Evolutionary conservation across 2,797 vertebrate genomes (phyloP), one percentile per base, ranked within the genome.

Genomic region (Scomberomorus guttatus): DNA sequence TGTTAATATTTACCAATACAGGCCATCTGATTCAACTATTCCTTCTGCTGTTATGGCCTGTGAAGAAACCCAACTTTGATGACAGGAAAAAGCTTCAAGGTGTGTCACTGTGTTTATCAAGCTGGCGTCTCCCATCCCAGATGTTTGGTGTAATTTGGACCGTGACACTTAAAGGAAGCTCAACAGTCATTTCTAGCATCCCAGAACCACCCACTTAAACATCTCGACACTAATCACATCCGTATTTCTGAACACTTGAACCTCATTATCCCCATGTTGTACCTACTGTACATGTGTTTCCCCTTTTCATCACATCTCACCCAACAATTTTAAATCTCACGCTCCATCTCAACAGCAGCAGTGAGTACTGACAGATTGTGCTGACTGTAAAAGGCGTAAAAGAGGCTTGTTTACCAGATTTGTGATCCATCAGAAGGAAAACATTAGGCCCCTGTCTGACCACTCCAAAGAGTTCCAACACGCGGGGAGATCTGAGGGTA

Each of bases 401-500:
- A 9, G 10, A 24, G 22, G 18, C 88, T 93, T 87, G 32, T 86
- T 90, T 90, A 99, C 98, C 97, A 84, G 96, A 95, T 89, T 99
- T 97, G 39, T 96, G 95, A 73, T 98, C 97, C 97, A 99, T 99
- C 85, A 99, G 95, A 79, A 99, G 96, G 69, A 97, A 91, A 11
- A 99, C 90, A 87, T 95, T 96, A 0, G 93, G 95, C 4, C 98
- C 98, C 83, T 99, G 97, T 86, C 97, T 95, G 91, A 99, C 95
- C 8, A 97, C 97, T 3, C 98, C 98, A 0, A 98, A 99, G 77
- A 99, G 90, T 67, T 98, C 96, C 81, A 99, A 95, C 24, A 99
- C 95, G 37, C 91, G 95, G 84, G 96, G 96, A 59, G 96, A 97
- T 27, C 88, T 95, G 85, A 98, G 80, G 56, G 95, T 93, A 79